Percentiles rank a stretch among this genome's conserved stretches.
Conservation (phyloP, 1,140 invertebrate species). For the Zophobas morio region DNA sequence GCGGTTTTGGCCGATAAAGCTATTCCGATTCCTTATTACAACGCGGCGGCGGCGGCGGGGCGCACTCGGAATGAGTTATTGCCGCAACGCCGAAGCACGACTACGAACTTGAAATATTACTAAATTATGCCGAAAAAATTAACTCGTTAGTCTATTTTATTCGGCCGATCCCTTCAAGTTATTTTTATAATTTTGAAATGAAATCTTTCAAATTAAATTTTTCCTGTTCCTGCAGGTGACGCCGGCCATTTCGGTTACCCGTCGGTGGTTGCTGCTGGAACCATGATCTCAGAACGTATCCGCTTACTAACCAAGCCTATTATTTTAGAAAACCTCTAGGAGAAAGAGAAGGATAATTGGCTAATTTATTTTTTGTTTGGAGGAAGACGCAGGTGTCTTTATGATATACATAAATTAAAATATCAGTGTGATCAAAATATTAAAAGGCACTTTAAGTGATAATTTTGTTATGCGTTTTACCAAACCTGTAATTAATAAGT, state of each 20-base stretch:
- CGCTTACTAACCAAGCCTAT: neutral
- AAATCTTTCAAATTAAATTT: neutral
- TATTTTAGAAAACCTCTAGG: constrained; percentile 14
- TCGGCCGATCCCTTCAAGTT: constrained; percentile 2
- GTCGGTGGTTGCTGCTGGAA: too few relatives aligned
- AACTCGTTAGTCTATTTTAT: constrained; percentile 29
- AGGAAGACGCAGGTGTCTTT: constrained; percentile 23
- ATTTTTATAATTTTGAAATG: constrained; percentile 4
- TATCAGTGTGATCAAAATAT: constrained; percentile 46
- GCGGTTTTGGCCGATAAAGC: constrained; percentile 1
- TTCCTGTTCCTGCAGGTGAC: neutral
- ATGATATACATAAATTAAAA: constrained; percentile 38
- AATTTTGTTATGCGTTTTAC: constrained; percentile 30
- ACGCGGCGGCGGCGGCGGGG: neutral
- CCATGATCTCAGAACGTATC: too few relatives aligned
- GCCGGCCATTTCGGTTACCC: constrained; percentile 7
- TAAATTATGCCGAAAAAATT: constrained; percentile 33
- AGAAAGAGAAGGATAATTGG: constrained; percentile 24
- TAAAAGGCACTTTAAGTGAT: constrained; percentile 18
- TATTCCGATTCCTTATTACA: constrained; percentile 18
- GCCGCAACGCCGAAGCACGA: constrained; percentile 1
- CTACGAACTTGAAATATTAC: constrained; percentile 27
- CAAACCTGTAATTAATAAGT: constrained; percentile 33
- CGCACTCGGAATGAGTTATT: neutral
- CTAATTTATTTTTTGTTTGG: constrained; percentile 37